phyloP scores from a whole-genome alignment of 2,797 vertebrate genomes.

The Diglossa cyanea region DNA sequence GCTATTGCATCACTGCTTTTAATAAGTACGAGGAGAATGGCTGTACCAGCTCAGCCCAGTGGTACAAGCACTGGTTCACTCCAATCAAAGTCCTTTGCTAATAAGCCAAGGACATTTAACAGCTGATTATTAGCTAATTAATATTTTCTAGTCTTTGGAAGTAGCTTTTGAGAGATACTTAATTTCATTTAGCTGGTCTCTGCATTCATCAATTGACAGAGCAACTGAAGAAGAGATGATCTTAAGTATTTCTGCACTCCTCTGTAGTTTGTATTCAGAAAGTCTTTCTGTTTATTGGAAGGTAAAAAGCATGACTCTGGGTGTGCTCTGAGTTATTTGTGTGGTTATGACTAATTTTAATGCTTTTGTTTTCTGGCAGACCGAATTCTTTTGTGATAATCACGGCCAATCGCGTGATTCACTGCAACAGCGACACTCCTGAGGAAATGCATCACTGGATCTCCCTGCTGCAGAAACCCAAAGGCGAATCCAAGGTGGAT shows the following conservation, averaged over 20 bases:
- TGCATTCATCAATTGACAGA: neutral
- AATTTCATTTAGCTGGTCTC: neutral
- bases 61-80: neutral
- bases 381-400: conserved; percentile 97
- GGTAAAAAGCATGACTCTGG: neutral
- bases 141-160: neutral
- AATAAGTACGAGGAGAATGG: neutral
- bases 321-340: neutral
- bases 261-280: neutral
- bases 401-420: conserved; percentile 92
- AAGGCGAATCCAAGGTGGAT: conserved; percentile 92
- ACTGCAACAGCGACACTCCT: conserved; percentile 93
- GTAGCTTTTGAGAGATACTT: neutral
- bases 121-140: neutral
- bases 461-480: conserved; percentile 91
- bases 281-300: neutral
- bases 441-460: conserved; percentile 99
- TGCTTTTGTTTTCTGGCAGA: conserved; percentile 67
- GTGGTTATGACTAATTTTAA: neutral
- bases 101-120: neutral
- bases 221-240: neutral
- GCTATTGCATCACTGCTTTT: neutral
- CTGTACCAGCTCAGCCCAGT: neutral
- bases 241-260: neutral
- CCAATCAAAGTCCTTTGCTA: neutral